These are phyloP conservation scores for Habroteleia sp. DNA, from an alignment of 2,888 invertebrate species.

Conservation along the genomic window DNA sequence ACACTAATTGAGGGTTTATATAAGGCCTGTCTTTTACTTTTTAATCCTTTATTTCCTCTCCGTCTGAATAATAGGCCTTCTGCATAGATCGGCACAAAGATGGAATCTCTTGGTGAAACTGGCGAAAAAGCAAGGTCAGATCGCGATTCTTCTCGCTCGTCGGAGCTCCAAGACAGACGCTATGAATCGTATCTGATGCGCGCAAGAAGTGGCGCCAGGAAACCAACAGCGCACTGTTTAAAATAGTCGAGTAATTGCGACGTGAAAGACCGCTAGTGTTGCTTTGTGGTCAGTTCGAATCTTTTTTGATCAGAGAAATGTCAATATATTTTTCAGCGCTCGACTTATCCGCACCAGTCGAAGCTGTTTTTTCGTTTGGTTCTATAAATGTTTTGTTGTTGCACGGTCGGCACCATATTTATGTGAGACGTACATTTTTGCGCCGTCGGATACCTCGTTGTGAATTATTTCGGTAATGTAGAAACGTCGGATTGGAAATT, in stretches of 20 bases:
- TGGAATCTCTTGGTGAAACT: slow-evolving; percentile 35
- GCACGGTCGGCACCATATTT: slow-evolving; percentile 23
- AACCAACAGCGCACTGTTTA: slow-evolving; percentile 39
- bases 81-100: slow-evolving; percentile 24
- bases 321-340: slow-evolving; percentile 50
- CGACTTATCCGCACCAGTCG: slow-evolving; percentile 3
- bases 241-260: slow-evolving; percentile 58
- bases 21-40: slow-evolving; percentile 26
- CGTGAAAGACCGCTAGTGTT: slow-evolving; percentile 37
- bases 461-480: slow-evolving; percentile 1
- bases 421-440: slow-evolving; percentile 18
- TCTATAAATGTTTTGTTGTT: slow-evolving; percentile 48
- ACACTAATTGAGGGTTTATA: slow-evolving; percentile 58
- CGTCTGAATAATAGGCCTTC: slow-evolving; percentile 38
- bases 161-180: slow-evolving; percentile 30
- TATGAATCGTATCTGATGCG: slow-evolving; percentile 59
- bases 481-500: slow-evolving; percentile 5
- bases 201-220: slow-evolving; percentile 58
- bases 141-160: slow-evolving; percentile 37
- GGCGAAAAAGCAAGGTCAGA: slow-evolving; percentile 45
- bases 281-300: slow-evolving; percentile 46
- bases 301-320: slow-evolving; percentile 53
- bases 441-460: neutral
- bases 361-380: slow-evolving; percentile 18
- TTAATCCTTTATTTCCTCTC: slow-evolving; percentile 10